Conservation (phyloP, 2,797 vertebrate genomes). For the Muscicapa striata region DNA sequence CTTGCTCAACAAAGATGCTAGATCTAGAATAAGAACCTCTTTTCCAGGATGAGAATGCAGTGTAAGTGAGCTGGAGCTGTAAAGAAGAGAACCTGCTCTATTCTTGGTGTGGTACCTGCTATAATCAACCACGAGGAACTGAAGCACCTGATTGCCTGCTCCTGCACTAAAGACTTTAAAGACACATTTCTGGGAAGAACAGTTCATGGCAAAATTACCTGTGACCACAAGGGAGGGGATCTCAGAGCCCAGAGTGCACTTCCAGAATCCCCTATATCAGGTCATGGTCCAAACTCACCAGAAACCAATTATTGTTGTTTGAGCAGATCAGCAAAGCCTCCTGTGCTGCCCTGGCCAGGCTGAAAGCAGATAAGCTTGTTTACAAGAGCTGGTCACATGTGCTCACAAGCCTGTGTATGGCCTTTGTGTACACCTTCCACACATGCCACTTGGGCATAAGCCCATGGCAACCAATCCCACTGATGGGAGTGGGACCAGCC, state of each 20-base stretch:
- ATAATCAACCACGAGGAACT: background rate
- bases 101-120: background rate
- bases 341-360: background rate
- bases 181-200: background rate
- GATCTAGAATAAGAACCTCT: background rate
- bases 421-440: background rate
- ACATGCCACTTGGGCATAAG: fast-evolving
- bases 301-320: background rate
- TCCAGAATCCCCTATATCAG: fast-evolving
- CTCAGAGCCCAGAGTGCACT: background rate
- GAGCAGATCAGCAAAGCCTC: background rate
- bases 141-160: background rate
- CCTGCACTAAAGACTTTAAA: background rate
- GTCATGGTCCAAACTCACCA: background rate
- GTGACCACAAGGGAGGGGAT: background rate
- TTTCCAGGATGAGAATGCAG: background rate
- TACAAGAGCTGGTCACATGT: background rate
- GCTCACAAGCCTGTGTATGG: background rate
- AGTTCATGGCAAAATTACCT: background rate
- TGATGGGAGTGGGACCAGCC: background rate
- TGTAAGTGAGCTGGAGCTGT: background rate
- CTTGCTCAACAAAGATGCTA: background rate
- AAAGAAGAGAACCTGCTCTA: background rate
- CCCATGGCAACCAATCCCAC: background rate
- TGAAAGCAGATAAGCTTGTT: background rate